Percentiles rank a stretch among this genome's conserved stretches.
phyloP scores from a whole-genome alignment of 2,888 invertebrate genomes.

The Cheiracanthium punctorium region DNA sequence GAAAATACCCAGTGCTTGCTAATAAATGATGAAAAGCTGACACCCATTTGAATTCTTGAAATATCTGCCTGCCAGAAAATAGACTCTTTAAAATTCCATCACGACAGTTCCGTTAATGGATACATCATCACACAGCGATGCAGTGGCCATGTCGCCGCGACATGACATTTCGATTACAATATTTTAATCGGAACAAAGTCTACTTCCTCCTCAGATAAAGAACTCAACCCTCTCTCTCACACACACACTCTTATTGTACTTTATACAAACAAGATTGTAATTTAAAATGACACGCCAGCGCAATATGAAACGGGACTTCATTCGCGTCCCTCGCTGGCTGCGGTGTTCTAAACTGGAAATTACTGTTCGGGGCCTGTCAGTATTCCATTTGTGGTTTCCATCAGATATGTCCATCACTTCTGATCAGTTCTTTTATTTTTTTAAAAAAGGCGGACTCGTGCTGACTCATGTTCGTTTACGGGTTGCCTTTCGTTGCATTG shows the following conservation, averaged over 20 bases:
- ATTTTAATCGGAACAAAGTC: not conserved
- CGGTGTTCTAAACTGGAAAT: slow-evolving; percentile 45
- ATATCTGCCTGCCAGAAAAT: too few species aligned
- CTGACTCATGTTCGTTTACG: slow-evolving; percentile 34
- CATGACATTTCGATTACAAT: not conserved
- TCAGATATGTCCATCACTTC: slow-evolving; percentile 61
- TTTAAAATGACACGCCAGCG: slow-evolving; percentile 3
- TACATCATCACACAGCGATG: too few species aligned
- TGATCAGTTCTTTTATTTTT: slow-evolving; percentile 36
- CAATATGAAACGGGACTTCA: slow-evolving; percentile 2
- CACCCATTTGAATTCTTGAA: too few species aligned
- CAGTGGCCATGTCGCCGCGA: not conserved
- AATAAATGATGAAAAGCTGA: too few species aligned
- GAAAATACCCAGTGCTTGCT: too few species aligned
- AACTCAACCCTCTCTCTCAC: not conserved
- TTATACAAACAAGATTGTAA: not conserved
- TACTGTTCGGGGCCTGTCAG: slow-evolving; percentile 47
- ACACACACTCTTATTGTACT: too few species aligned
- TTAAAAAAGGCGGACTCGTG: slow-evolving; percentile 21
- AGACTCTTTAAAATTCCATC: too few species aligned
- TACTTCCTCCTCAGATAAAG: not conserved
- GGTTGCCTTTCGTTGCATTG: not conserved
- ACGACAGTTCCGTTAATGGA: too few species aligned
- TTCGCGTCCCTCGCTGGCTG: not conserved
- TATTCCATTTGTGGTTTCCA: slow-evolving; percentile 44